Conservation (phyloP, 2,888 invertebrate species). For the Apantesis nais region DNA sequence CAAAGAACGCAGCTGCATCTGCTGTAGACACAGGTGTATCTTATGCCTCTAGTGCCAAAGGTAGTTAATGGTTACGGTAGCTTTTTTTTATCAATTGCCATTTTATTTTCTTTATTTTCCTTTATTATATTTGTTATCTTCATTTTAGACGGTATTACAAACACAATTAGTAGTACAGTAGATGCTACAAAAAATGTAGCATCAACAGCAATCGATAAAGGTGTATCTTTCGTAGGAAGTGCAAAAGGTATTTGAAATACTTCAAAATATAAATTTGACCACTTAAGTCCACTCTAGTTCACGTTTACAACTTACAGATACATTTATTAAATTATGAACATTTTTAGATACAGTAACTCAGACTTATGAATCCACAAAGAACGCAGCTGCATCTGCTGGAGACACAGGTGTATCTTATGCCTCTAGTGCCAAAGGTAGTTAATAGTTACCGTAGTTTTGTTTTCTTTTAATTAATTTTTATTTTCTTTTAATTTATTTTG, state of each 20-base stretch:
- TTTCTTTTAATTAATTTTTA: not conserved
- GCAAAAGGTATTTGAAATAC: constrained; percentile 52
- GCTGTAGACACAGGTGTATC: constrained; percentile 62
- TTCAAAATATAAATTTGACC: too few species aligned
- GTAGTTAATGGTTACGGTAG: constrained; percentile 34
- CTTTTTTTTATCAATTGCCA: not conserved
- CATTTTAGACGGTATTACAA: constrained; percentile 7
- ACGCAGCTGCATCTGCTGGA: constrained; percentile 46
- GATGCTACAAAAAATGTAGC: constrained; percentile 62
- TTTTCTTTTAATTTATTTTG: constrained; percentile 8
- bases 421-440: constrained; percentile 60
- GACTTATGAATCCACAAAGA: constrained; percentile 52
- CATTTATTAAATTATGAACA: constrained; percentile 1
- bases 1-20: constrained; percentile 41
- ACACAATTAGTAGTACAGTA: constrained; percentile 45
- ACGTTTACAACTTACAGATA: not conserved
- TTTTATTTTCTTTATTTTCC: not conserved
- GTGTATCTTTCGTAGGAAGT: constrained; percentile 50
- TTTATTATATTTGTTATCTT: not conserved
- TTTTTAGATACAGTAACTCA: constrained; percentile 63
- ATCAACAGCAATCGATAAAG: constrained; percentile 54
- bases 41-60: constrained; percentile 60
- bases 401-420: constrained; percentile 61
- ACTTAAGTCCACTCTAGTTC: too few species aligned
- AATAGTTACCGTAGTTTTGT: not conserved